phyloP scores from a whole-genome alignment of 2,797 vertebrate species.

The Oreortyx pictus region DNA sequence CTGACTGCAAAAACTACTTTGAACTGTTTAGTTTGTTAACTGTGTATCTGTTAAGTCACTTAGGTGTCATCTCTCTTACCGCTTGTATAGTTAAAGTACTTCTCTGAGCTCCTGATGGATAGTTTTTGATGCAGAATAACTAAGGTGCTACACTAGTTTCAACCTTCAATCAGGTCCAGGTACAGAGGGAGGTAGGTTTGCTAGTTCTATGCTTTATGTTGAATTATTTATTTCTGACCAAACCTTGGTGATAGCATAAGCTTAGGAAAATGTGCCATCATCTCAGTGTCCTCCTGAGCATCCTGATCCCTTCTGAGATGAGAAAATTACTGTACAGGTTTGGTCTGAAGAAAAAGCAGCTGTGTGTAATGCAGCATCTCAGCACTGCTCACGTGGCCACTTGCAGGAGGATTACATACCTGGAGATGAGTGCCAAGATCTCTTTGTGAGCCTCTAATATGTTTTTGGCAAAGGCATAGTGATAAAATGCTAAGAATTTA shows the following conservation, averaged over 20 bases:
- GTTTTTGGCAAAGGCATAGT: neutral
- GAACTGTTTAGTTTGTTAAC: too few species aligned
- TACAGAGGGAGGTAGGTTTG: neutral
- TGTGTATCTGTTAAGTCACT: too few species aligned
- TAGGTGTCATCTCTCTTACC: too few species aligned
- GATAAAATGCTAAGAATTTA: neutral
- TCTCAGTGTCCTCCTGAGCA: neutral
- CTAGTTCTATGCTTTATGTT: fast-evolving
- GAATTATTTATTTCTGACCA: neutral
- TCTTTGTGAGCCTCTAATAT: neutral
- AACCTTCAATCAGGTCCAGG: neutral
- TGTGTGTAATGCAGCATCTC: neutral
- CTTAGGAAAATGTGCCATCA: neutral
- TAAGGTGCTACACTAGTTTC: neutral
- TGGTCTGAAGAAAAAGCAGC: neutral
- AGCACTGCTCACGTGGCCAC: neutral
- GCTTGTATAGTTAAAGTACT: neutral
- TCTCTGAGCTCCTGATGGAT: neutral
- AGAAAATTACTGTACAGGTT: neutral
- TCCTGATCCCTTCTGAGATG: neutral
- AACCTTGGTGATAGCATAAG: too few species aligned
- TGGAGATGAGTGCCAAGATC: neutral
- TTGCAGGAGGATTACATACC: too few species aligned
- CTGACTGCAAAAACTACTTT: too few species aligned
- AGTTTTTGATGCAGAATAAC: neutral